Evolutionary conservation across 2,113 vertebrate genomes (phyloP).

Genomic region (Psittacula cyanocephala): DNA sequence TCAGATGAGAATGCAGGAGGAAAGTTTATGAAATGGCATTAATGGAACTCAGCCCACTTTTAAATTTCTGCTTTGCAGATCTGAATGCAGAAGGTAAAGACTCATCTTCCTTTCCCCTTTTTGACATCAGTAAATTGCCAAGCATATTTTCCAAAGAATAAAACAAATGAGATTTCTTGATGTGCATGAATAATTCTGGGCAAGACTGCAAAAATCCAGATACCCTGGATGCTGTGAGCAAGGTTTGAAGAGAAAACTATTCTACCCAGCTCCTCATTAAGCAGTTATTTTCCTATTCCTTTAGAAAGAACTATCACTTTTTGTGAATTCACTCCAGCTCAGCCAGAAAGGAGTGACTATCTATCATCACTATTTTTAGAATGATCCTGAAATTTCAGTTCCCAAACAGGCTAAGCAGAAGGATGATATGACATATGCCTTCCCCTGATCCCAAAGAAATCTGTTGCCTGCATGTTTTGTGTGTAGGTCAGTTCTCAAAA

Average conservation of each 20-base stretch:
- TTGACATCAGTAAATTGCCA: not conserved
- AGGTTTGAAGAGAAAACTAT: not conserved
- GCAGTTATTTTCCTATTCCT: not conserved
- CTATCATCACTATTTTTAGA: not conserved
- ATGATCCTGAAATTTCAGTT: not conserved
- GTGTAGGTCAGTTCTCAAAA: not conserved
- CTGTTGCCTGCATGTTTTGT: not conserved
- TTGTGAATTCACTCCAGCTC: not conserved
- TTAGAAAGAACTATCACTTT: not conserved
- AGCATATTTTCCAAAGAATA: not conserved
- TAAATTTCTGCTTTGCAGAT: not conserved
- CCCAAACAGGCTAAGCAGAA: not conserved
- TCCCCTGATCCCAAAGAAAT: not conserved
- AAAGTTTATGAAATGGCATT: not conserved
- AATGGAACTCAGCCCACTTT: not conserved
- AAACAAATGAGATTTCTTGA: constrained; percentile 25
- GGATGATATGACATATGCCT: not conserved
- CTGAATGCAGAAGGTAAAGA: not conserved
- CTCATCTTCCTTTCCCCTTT: not conserved
- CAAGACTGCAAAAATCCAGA: not conserved
- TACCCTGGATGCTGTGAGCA: not conserved
- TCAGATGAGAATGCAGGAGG: not conserved
- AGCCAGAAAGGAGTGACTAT: not conserved
- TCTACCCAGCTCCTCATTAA: constrained; percentile 10
- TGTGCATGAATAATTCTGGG: constrained; percentile 3